These are phyloP conservation scores for Acanthurus lineatus DNA, from an alignment of 2,797 vertebrate genomes.

Conservation along the genomic window DNA sequence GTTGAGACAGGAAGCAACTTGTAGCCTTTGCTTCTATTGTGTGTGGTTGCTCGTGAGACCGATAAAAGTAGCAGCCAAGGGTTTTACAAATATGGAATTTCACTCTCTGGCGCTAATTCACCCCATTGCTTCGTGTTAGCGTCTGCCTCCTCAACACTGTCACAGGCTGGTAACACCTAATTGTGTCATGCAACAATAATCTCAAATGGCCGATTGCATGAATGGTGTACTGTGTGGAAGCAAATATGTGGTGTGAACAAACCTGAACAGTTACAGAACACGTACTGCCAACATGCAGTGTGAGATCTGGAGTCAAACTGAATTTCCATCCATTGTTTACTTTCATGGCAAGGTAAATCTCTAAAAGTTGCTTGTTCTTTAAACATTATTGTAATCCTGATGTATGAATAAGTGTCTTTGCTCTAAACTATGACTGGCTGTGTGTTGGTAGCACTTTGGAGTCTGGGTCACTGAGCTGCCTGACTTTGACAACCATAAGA, in stretches of 20 bases:
- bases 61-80: slow-evolving; percentile 47
- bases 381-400: slow-evolving; percentile 14
- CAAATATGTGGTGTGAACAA: slow-evolving; percentile 35
- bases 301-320: slow-evolving; percentile 12
- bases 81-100: slow-evolving; percentile 59
- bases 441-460: slow-evolving; percentile 29
- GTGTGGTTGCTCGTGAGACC: slow-evolving; percentile 37
- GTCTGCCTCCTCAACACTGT: slow-evolving; percentile 40
- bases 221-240: slow-evolving; percentile 52
- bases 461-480: slow-evolving; percentile 38
- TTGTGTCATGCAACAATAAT: slow-evolving; percentile 65
- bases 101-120: slow-evolving; percentile 37
- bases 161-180: slow-evolving; percentile 72
- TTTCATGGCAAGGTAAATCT: background rate
- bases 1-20: slow-evolving; percentile 64
- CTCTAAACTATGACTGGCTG: background rate
- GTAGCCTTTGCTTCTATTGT: slow-evolving; percentile 29
- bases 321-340: background rate
- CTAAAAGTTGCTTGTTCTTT: slow-evolving; percentile 5
- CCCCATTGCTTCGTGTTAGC: slow-evolving; percentile 27
- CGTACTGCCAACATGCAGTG: slow-evolving; percentile 2
- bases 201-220: slow-evolving; percentile 58
- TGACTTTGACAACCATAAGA: slow-evolving; percentile 73
- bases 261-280: slow-evolving; percentile 17
- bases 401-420: slow-evolving; percentile 3